Base-by-base conservation (phyloP, 2,888 invertebrate genomes). In the Axea sp. region DNA sequence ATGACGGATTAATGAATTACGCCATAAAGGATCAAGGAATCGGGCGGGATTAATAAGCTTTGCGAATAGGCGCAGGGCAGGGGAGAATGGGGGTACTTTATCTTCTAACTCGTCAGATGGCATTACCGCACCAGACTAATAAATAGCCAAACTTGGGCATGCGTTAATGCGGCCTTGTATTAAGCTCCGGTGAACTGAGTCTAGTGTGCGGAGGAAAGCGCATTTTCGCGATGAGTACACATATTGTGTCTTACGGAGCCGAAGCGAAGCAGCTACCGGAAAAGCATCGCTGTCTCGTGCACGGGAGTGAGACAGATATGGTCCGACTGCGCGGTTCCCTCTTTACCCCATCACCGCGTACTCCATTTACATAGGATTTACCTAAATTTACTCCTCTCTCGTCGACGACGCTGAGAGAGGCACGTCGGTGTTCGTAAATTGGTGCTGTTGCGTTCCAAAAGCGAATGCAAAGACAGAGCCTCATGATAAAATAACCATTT, bases 61-160 rank as follows among this genome's bases (percentile, higher is more conserved):
- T 28, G 1, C 49, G 39, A 9, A 9, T 28, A 9, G 28, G 28
- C 19, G 28, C 24, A 12, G 22, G 43, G 15, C 12, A 1, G 35
- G 5, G 19, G 9, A 55, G 39, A 19, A 4, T 2, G 19, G 19
- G 19, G 19, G 72, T 53, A 78, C 77, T 78, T 76, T 75, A 76
- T 79, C 81, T 80, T 76, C 43, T 49, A 75, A 51, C 76, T 81
- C 81, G 78, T 82, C 81, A 82, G 79, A 81, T 79, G 81, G 80
- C 80, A 28, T 28, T 28, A 28, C 28, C 28, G 73, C 76, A 79
- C 75, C 75, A 80, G 81, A 81, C 83, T 84, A 81, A 84, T 84
- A 83, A 83, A 84, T 84, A 84, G 82, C 77, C 75, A 76, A 84
- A 84, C 80, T 84, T 84, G 81, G 80, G 83, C 78, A 80, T 80